phyloP scores from a whole-genome alignment of 2,113 vertebrate genomes.

The Psittacula cyanocephala region DNA sequence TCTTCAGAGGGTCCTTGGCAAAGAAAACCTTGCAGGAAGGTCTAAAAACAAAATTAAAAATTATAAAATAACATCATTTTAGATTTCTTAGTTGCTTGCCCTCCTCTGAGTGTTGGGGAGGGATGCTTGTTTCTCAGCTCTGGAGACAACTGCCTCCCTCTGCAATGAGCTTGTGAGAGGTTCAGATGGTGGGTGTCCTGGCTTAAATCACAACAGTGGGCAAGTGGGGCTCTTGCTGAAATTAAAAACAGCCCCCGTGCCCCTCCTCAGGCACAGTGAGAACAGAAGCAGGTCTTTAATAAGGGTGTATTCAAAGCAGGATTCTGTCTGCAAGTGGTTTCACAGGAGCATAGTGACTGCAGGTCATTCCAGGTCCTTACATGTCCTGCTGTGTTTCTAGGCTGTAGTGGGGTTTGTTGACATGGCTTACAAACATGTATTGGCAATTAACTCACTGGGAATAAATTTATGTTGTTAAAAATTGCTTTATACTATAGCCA shows the following conservation, averaged over 20 bases:
- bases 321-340: background rate
- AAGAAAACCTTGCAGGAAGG: constrained; percentile 97
- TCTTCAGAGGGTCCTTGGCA: constrained; percentile 92
- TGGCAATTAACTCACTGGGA: background rate
- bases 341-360: background rate
- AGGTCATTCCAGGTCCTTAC: background rate
- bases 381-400: background rate
- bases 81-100: background rate
- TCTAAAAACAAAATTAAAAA: constrained; percentile 69
- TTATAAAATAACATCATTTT: background rate
- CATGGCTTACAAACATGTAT: background rate
- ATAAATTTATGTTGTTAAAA: background rate
- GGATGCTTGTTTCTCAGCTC: background rate
- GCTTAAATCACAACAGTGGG: background rate
- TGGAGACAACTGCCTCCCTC: background rate
- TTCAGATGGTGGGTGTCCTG: background rate
- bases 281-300: background rate
- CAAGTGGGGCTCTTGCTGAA: background rate
- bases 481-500: background rate
- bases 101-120: background rate
- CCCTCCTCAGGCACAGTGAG: background rate
- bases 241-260: rapidly evolving
- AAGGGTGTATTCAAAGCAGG: background rate
- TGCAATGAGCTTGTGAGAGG: background rate
- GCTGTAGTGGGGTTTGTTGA: constrained; percentile 1